Conservation (phyloP, 1,140 invertebrate genomes). For the Aporrectodea caliginosa region DNA sequence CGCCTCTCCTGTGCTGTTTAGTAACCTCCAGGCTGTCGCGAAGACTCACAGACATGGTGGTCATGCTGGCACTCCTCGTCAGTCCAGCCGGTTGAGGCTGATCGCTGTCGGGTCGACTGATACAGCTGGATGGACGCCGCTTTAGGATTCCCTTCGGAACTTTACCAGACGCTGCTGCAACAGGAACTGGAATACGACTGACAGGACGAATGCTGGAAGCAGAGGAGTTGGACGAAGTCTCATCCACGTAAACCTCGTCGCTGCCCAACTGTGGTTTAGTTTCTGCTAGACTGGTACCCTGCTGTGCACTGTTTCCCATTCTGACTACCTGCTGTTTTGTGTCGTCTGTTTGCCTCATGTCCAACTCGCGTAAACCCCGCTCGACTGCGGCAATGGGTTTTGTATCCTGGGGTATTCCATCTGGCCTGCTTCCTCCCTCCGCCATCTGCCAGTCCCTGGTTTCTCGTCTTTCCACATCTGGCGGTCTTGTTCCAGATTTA, state of each 20-base stretch:
- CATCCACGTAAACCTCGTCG: neutral
- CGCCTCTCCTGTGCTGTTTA: neutral
- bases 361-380: neutral
- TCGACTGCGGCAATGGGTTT: neutral
- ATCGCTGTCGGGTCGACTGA: neutral
- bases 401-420: neutral
- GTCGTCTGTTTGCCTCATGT: neutral
- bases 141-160: neutral
- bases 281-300: too few relatives aligned
- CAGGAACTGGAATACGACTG: neutral
- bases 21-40: neutral
- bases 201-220: neutral
- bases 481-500: neutral
- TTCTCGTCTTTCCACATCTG: neutral
- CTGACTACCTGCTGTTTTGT: too few relatives aligned
- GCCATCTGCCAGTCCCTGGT: neutral
- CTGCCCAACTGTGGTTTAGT: too few relatives aligned
- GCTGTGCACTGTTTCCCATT: too few relatives aligned
- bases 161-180: neutral
- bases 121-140: neutral
- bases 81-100: neutral
- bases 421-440: neutral
- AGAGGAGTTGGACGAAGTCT: neutral
- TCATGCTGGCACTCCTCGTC: neutral
- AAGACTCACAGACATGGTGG: neutral